These are phyloP conservation scores for Mallotus villosus DNA, from an alignment of 2,797 vertebrate species.

Conservation along the genomic window DNA sequence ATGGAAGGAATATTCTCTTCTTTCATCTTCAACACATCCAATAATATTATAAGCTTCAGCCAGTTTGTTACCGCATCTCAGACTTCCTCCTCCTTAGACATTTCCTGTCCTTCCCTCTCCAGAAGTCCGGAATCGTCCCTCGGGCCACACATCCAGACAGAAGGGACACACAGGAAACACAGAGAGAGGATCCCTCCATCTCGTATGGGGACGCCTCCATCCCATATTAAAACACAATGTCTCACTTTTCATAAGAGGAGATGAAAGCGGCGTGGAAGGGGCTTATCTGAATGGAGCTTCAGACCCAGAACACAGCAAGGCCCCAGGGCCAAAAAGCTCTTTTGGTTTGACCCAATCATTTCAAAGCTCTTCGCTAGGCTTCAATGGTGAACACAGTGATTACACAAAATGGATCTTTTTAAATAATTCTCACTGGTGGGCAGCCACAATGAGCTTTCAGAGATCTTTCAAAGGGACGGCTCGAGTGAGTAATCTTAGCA, in stretches of 20 bases:
- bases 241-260: constrained; percentile 20
- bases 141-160: constrained; percentile 32
- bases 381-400: constrained; percentile 12
- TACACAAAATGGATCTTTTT: constrained; percentile 15
- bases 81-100: constrained; percentile 14
- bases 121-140: constrained; percentile 14
- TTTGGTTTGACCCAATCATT: constrained; percentile 26
- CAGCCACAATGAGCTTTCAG: constrained; percentile 35
- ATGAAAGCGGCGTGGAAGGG: constrained; percentile 28
- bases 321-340: constrained; percentile 12
- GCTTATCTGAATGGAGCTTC: constrained; percentile 32
- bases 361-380: constrained; percentile 28
- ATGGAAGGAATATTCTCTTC: neutral
- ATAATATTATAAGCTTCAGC: neutral
- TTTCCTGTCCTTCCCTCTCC: constrained; percentile 30
- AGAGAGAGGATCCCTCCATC: constrained; percentile 31
- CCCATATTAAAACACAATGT: constrained; percentile 29
- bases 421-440: constrained; percentile 27
- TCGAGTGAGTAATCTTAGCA: constrained; percentile 22
- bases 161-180: constrained; percentile 9
- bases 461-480: constrained; percentile 20
- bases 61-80: neutral
- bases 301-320: constrained; percentile 24
- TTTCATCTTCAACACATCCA: neutral
- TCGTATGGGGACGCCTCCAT: constrained; percentile 15